A percentile compares a stretch with the other conserved stretches of the same genome.
phyloP scores from a whole-genome alignment of 2,797 vertebrate species.

The Threskiornis aethiopicus region DNA sequence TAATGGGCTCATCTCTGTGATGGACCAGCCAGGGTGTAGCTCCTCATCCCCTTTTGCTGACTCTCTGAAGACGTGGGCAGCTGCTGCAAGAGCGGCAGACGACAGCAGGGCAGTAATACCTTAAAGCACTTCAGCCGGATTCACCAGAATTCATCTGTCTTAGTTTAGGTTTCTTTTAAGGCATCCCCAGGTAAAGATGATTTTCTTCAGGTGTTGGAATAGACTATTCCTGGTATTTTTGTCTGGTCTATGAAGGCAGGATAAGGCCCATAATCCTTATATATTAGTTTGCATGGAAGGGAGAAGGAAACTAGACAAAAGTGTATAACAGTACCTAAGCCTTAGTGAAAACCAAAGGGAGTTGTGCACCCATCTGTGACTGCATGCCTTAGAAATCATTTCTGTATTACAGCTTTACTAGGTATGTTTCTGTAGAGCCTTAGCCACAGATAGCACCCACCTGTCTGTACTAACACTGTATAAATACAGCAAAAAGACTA shows the following conservation, averaged over 20 bases:
- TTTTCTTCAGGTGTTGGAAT: background rate
- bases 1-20: background rate
- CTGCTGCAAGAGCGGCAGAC: background rate
- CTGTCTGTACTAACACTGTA: background rate
- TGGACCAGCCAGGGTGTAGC: background rate
- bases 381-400: background rate
- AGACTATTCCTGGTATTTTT: background rate
- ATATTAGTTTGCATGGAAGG: background rate
- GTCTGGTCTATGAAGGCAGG: background rate
- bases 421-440: background rate
- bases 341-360: background rate
- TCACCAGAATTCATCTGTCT: constrained; percentile 15
- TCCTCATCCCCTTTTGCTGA: background rate
- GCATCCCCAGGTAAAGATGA: background rate
- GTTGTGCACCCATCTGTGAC: background rate
- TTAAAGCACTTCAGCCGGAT: background rate
- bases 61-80: background rate
- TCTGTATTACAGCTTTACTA: background rate
- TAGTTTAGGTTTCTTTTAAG: background rate
- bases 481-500: background rate
- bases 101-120: constrained; percentile 48
- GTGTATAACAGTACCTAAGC: background rate
- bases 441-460: background rate
- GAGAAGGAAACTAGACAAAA: background rate
- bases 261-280: background rate